Evolutionary conservation across 2,113 vertebrate genomes (phyloP).

Genomic region (Cheilinus undulatus): DNA sequence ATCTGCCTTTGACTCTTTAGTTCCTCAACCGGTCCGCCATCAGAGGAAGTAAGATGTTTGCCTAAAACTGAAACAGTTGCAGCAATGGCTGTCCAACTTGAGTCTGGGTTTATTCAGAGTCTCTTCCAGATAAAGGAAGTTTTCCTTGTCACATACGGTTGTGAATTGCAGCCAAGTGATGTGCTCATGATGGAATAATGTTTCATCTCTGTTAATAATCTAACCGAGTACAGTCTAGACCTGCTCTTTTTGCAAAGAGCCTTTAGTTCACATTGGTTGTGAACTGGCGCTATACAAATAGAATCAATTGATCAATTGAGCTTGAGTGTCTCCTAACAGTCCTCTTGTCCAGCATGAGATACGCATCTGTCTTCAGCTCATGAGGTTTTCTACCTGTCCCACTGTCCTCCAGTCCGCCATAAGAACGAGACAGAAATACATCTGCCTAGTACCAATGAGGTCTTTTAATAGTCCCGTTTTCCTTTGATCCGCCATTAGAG

Average conservation of each 20-base stretch:
- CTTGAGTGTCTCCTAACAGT: constrained; percentile 15
- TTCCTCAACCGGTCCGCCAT: constrained; percentile 32
- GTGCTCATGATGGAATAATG: too few species aligned
- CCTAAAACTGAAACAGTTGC: constrained; percentile 22
- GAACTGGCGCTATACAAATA: too few species aligned
- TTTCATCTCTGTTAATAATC: too few species aligned
- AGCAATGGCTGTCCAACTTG: too few species aligned
- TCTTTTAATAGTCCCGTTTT: constrained; percentile 32
- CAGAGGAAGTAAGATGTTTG: constrained; percentile 20
- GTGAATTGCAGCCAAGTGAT: too few species aligned
- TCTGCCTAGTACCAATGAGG: constrained; percentile 42
- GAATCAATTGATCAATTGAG: too few species aligned
- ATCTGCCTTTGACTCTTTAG: constrained; percentile 10
- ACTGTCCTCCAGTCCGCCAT: constrained; percentile 46
- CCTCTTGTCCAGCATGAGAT: constrained; percentile 45
- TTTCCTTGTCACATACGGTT: too few species aligned
- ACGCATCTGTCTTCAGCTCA: constrained; percentile 45
- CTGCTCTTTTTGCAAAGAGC: too few species aligned
- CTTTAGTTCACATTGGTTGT: too few species aligned
- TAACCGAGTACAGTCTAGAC: too few species aligned
- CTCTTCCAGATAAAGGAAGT: too few species aligned
- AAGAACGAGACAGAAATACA: constrained; percentile 12
- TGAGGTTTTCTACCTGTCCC: constrained; percentile 35
- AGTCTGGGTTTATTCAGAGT: too few species aligned
- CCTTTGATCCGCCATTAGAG: constrained; percentile 34